These are phyloP conservation scores for Anisognathus igniventris DNA, from an alignment of 2,797 vertebrate genomes.

Conservation along the genomic window DNA sequence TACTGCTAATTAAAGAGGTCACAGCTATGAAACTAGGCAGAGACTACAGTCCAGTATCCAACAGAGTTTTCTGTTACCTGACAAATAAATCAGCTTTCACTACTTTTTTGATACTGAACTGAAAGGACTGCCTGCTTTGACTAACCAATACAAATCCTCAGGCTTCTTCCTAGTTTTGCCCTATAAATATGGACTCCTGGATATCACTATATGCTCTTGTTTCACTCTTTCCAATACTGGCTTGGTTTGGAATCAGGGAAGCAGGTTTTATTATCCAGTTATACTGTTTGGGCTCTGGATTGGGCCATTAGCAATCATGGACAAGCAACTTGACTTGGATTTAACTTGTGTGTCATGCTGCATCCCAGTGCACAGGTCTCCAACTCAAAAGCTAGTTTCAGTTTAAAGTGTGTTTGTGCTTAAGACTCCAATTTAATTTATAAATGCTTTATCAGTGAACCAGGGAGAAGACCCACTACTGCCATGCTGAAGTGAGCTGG, in stretches of 20 bases:
- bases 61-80: not conserved
- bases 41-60: not conserved
- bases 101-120: not conserved
- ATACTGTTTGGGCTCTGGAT: not conserved
- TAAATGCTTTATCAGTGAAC: not conserved
- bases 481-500: not conserved
- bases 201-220: not conserved
- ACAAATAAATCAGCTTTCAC: not conserved
- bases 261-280: not conserved
- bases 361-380: not conserved
- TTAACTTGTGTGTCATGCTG: not conserved
- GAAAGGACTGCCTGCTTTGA: not conserved
- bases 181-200: not conserved
- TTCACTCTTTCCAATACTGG: not conserved
- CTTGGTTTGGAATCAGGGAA: not conserved
- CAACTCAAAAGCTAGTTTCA: not conserved
- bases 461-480: not conserved
- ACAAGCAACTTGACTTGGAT: not conserved
- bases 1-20: not conserved
- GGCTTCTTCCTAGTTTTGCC: not conserved
- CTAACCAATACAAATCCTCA: not conserved
- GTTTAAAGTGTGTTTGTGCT: not conserved
- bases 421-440: not conserved
- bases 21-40: not conserved
- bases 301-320: not conserved